A percentile compares a stretch with the other conserved stretches of the same genome.
Evolutionary conservation across 2,888 invertebrate genomes (phyloP).

Genomic region (Enchytraeus crypticus): DNA sequence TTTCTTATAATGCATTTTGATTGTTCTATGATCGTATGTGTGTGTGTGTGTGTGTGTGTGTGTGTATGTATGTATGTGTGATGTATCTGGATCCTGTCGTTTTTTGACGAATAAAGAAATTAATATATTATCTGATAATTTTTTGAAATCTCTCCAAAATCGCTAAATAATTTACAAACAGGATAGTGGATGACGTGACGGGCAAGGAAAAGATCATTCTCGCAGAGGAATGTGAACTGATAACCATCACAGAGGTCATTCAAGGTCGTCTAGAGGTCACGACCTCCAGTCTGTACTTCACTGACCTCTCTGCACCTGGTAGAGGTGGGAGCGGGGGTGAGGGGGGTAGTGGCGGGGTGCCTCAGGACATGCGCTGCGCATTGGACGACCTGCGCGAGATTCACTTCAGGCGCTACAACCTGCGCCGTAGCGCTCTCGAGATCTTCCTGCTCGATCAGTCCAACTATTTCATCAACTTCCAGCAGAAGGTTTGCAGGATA

Average conservation of each 20-base stretch:
- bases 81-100: constrained; percentile 1
- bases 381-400: constrained; percentile 57
- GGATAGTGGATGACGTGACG: background rate
- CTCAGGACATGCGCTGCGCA: constrained; percentile 53
- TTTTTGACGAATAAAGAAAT: too few species aligned
- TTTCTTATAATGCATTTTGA: too few species aligned
- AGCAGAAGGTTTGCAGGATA: constrained; percentile 52
- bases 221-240: constrained; percentile 58
- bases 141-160: background rate
- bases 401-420: constrained; percentile 59
- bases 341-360: constrained; percentile 26
- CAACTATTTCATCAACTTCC: constrained; percentile 60
- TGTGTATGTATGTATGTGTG: too few species aligned
- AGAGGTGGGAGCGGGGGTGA: constrained; percentile 46
- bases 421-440: constrained; percentile 59
- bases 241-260: constrained; percentile 55
- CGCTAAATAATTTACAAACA: background rate
- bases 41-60: too few species aligned
- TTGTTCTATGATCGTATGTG: too few species aligned
- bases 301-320: constrained; percentile 55
- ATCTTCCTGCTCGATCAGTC: constrained; percentile 60
- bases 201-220: constrained; percentile 44
- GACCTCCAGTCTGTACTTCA: constrained; percentile 56
- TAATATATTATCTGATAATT: background rate
- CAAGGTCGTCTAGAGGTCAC: constrained; percentile 59